Evolutionary conservation across 1,140 invertebrate genomes (phyloP).

Genomic region (Callitettix versicolor): DNA sequence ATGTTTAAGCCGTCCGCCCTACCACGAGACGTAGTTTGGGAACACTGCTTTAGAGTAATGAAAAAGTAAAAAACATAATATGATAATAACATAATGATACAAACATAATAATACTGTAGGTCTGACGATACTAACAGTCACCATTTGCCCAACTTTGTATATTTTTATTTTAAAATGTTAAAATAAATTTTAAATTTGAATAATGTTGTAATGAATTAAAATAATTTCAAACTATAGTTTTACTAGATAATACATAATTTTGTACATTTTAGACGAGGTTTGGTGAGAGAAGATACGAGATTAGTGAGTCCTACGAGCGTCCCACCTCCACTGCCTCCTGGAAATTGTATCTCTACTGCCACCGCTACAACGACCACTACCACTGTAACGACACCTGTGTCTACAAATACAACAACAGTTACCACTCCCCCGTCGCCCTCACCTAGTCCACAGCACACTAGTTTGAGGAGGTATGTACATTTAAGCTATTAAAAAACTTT

Average conservation of each 20-base stretch:
- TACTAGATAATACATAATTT: too few relatives aligned
- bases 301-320: conserved; percentile 30
- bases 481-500: too few relatives aligned
- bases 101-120: too few relatives aligned
- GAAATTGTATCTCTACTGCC: conserved; percentile 28
- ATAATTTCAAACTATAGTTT: background rate
- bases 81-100: too few relatives aligned
- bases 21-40: too few relatives aligned
- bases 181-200: too few relatives aligned
- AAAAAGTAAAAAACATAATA: too few relatives aligned
- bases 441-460: conserved; percentile 26
- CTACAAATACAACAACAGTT: conserved; percentile 28
- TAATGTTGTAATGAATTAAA: background rate
- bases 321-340: background rate
- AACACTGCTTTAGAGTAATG: too few relatives aligned
- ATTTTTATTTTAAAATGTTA: too few relatives aligned
- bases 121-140: too few relatives aligned
- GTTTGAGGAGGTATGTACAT: conserved; percentile 45
- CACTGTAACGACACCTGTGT: conserved; percentile 28
- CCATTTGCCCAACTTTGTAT: too few relatives aligned
- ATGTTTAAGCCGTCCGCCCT: too few relatives aligned
- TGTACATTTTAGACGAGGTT: conserved; percentile 15
- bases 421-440: conserved; percentile 30
- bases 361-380: conserved; percentile 34
- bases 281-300: conserved; percentile 33